These are phyloP conservation scores for Otus scops DNA, from an alignment of 2,797 vertebrate genomes.

Conservation along the genomic window DNA sequence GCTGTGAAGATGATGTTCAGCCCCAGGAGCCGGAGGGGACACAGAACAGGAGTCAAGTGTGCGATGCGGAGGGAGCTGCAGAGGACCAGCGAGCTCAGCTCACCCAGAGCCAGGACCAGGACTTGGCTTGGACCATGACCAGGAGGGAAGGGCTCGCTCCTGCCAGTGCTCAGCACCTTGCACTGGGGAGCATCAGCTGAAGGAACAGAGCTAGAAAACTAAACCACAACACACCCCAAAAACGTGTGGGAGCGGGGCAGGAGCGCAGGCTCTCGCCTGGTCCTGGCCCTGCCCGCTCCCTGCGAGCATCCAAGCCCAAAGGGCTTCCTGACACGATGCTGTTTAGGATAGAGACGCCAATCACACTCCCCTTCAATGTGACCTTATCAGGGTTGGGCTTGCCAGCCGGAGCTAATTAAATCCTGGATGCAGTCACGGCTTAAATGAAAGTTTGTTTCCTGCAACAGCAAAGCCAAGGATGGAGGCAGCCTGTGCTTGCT, in stretches of 20 bases:
- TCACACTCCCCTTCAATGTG: not conserved
- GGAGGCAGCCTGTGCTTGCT: not conserved
- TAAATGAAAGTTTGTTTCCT: not conserved
- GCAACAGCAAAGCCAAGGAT: not conserved
- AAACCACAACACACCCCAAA: not conserved
- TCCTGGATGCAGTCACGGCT: not conserved
- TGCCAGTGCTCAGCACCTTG: not conserved
- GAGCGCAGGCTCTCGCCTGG: fast-evolving
- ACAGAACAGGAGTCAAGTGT: fast-evolving
- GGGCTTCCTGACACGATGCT: not conserved
- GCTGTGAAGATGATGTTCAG: not conserved
- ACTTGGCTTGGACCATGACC: fast-evolving
- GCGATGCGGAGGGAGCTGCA: not conserved
- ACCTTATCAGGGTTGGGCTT: not conserved
- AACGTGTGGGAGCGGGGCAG: not conserved
- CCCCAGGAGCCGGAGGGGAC: not conserved
- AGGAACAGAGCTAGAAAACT: not conserved
- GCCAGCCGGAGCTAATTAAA: not conserved
- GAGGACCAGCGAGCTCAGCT: not conserved
- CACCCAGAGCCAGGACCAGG: fast-evolving
- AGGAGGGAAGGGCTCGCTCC: not conserved
- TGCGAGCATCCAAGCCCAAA: fast-evolving
- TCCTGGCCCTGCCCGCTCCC: not conserved
- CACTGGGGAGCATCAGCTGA: not conserved
- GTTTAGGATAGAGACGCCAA: not conserved